Evolutionary conservation across 2,113 vertebrate species (phyloP).

Genomic region (Gymnocephalus cernua): DNA sequence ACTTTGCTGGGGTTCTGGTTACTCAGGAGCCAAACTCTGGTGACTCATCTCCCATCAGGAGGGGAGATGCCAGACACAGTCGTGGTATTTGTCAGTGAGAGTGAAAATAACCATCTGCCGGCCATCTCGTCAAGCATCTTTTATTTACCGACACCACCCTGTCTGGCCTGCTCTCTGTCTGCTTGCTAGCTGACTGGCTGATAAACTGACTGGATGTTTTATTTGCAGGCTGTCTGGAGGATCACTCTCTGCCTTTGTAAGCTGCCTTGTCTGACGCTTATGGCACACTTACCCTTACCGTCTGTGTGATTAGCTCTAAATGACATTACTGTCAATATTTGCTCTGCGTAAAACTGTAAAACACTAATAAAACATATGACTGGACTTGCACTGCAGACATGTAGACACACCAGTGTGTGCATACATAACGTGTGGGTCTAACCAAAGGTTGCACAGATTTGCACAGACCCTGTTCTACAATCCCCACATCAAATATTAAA

Average conservation of each 20-base stretch:
- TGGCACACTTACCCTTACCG: conserved; percentile 9
- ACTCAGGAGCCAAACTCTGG: conserved; percentile 64
- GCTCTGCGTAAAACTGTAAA: neutral
- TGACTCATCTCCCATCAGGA: conserved; percentile 78
- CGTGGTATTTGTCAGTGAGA: conserved; percentile 75
- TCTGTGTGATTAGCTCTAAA: conserved; percentile 28
- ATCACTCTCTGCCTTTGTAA: conserved; percentile 32
- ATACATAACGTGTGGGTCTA: neutral
- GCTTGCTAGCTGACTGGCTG: conserved; percentile 39
- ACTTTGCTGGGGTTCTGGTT: conserved; percentile 70
- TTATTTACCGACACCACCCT: conserved; percentile 79
- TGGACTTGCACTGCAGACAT: neutral
- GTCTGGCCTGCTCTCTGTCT: conserved; percentile 70
- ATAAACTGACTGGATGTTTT: conserved; percentile 62
- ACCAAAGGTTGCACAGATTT: conserved; percentile 21
- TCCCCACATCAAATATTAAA: conserved; percentile 33
- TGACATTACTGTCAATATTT: conserved; percentile 33
- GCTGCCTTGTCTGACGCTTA: conserved; percentile 20
- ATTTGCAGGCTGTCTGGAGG: conserved; percentile 52
- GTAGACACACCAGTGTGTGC: neutral
- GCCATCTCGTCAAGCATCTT: conserved; percentile 73
- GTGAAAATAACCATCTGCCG: conserved; percentile 77
- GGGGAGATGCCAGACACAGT: conserved; percentile 74
- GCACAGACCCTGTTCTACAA: too few species aligned
- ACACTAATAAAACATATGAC: neutral